Conservation (phyloP, 2,888 invertebrate species). For the Catocala sponsa region DNA sequence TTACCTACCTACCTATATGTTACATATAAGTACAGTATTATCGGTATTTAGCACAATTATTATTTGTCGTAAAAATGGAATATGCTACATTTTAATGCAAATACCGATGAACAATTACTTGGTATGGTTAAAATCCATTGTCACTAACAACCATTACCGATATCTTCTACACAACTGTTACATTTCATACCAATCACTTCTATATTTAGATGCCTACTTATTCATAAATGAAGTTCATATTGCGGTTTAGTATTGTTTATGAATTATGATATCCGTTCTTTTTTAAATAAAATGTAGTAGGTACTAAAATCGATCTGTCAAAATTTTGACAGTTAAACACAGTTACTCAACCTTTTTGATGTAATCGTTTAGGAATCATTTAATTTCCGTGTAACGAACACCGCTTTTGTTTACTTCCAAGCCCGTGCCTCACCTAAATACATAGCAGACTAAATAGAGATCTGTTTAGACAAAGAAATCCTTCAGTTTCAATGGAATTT, state of each 20-base stretch:
- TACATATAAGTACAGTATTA: no score
- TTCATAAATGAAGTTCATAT: slow-evolving; percentile 14
- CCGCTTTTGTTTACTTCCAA: slow-evolving; percentile 31
- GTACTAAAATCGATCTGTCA: slow-evolving; percentile 34
- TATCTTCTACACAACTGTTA: slow-evolving; percentile 33
- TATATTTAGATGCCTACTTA: slow-evolving; percentile 34
- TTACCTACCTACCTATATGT: no score
- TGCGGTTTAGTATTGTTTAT: slow-evolving; percentile 19
- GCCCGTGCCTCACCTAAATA: slow-evolving; percentile 37
- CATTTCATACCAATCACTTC: slow-evolving; percentile 41
- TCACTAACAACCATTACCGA: slow-evolving; percentile 26
- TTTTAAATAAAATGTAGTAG: slow-evolving; percentile 6
- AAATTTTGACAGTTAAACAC: slow-evolving; percentile 35
- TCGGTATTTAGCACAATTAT: no score
- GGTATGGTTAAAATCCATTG: slow-evolving; percentile 23
- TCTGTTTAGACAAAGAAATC: slow-evolving; percentile 68
- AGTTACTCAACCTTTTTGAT: slow-evolving; percentile 38
- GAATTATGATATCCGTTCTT: slow-evolving; percentile 6
- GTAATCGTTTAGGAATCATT: neutral
- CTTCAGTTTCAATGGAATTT: slow-evolving; percentile 61
- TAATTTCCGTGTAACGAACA: slow-evolving; percentile 20
- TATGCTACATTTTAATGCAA: slow-evolving; percentile 14
- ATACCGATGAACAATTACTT: slow-evolving; percentile 7
- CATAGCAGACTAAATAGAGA: slow-evolving; percentile 55
- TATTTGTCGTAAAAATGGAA: neutral